Percentiles rank a stretch among this genome's conserved stretches.
Evolutionary conservation across 2,797 vertebrate genomes (phyloP).

Genomic region (Philypnodon macrostomus): DNA sequence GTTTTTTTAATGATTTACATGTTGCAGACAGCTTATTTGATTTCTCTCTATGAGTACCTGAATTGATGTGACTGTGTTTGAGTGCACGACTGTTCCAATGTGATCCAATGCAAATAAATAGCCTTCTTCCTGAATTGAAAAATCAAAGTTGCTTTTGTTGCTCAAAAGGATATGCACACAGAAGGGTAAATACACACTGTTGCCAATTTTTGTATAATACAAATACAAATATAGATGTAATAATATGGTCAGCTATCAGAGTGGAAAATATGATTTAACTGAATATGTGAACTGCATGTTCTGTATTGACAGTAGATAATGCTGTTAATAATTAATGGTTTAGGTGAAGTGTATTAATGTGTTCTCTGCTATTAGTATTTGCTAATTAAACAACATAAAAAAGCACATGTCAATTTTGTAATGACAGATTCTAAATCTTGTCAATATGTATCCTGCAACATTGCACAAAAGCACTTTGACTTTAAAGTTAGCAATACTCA

Average conservation of each 20-base stretch:
- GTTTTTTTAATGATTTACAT: slow-evolving; percentile 72
- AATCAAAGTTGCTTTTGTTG: slow-evolving; percentile 37
- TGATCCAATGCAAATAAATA: slow-evolving; percentile 71
- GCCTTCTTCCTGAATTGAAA: slow-evolving; percentile 61
- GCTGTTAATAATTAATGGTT: slow-evolving; percentile 43
- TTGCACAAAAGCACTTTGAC: slow-evolving; percentile 65
- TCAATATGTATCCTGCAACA: slow-evolving; percentile 59
- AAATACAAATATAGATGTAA: slow-evolving; percentile 37
- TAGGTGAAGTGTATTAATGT: slow-evolving; percentile 42
- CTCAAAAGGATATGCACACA: slow-evolving; percentile 36
- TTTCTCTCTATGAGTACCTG: slow-evolving; percentile 60
- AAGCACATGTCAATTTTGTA: slow-evolving; percentile 17
- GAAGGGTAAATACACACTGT: slow-evolving; percentile 22
- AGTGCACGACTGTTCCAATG: slow-evolving; percentile 66
- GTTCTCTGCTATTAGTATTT: slow-evolving; percentile 39
- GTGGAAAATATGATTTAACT: slow-evolving; percentile 37
- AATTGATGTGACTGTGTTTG: slow-evolving; percentile 62
- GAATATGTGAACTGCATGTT: slow-evolving; percentile 24
- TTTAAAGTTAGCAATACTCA: slow-evolving; percentile 69
- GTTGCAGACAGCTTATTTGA: slow-evolving; percentile 66
- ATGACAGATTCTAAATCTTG: slow-evolving; percentile 48
- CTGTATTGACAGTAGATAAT: slow-evolving; percentile 54
- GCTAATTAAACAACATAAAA: slow-evolving; percentile 27
- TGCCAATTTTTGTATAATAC: slow-evolving; percentile 29
- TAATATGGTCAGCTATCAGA: slow-evolving; percentile 18